Evolutionary conservation across 2,113 vertebrate species (phyloP).

Genomic region (Egretta garzetta): DNA sequence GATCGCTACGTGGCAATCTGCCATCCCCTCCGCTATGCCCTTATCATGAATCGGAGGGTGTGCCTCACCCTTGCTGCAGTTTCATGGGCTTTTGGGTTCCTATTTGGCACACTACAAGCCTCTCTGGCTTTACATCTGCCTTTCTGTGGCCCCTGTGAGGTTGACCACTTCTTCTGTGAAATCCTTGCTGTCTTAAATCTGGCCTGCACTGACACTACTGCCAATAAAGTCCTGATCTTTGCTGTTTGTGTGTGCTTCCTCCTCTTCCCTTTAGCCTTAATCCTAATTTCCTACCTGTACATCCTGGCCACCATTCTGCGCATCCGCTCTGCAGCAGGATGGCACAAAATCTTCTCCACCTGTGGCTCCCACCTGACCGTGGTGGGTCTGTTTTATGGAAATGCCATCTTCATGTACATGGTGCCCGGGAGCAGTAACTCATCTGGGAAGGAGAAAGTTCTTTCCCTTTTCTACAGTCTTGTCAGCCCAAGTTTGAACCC

Average conservation of each 20-base stretch:
- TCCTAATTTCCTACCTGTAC: not conserved
- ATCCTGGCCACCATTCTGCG: not conserved
- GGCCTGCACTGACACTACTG: conserved; percentile 7
- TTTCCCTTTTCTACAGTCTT: not conserved
- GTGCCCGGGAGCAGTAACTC: not conserved
- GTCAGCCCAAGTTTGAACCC: not conserved
- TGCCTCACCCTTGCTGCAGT: not conserved
- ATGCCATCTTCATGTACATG: not conserved
- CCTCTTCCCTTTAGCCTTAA: conserved; percentile 21
- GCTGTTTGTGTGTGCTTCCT: conserved; percentile 3
- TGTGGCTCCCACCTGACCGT: not conserved
- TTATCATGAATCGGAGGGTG: conserved; percentile 13
- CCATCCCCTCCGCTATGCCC: not conserved
- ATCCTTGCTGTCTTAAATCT: conserved; percentile 46
- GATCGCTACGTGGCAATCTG: conserved; percentile 41
- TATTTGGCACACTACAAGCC: conserved; percentile 35
- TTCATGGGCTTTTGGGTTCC: not conserved
- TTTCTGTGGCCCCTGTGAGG: conserved; percentile 12
- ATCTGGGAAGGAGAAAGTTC: not conserved
- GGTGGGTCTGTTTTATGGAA: not conserved
- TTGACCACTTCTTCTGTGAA: conserved; percentile 60
- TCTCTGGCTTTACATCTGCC: conserved; percentile 28
- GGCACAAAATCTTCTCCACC: not conserved
- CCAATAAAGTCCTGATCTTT: conserved; percentile 6
- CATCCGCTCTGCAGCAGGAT: not conserved